Evolutionary conservation across 2,797 vertebrate genomes (phyloP).

Genomic region (Tadarida brasiliensis): DNA sequence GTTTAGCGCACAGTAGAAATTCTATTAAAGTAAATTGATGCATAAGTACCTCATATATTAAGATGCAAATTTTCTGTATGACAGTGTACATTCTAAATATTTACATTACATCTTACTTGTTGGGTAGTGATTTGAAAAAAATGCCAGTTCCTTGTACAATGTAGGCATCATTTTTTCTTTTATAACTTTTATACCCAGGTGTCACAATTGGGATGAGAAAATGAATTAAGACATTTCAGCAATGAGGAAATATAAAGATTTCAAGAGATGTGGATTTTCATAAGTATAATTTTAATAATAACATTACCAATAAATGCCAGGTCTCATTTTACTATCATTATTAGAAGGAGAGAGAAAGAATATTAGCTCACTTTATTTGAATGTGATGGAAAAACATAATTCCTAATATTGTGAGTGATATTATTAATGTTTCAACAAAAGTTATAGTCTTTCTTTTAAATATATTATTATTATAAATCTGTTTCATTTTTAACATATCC

Average conservation of each 20-base stretch:
- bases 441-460: constrained; percentile 1
- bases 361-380: constrained; percentile 26
- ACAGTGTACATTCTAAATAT: neutral
- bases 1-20: neutral
- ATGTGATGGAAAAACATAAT: constrained; percentile 34
- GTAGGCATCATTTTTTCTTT: neutral
- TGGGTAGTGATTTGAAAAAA: constrained; percentile 8
- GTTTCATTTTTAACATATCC: constrained; percentile 46
- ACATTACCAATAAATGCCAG: constrained; percentile 13
- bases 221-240: neutral
- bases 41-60: neutral
- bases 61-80: neutral
- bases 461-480: constrained; percentile 39
- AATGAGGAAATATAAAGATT: neutral
- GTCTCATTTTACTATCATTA: constrained; percentile 37
- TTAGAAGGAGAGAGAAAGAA: constrained; percentile 32
- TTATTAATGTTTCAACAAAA: constrained; percentile 56
- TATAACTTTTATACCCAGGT: neutral
- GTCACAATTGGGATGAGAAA: neutral
- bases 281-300: constrained; percentile 48
- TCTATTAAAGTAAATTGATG: neutral
- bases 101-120: neutral
- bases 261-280: neutral
- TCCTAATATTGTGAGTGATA: neutral
- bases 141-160: neutral